These are phyloP conservation scores for Paramormyrops hopkinsi DNA, from an alignment of 2,797 vertebrate species.

Conservation along the genomic window DNA sequence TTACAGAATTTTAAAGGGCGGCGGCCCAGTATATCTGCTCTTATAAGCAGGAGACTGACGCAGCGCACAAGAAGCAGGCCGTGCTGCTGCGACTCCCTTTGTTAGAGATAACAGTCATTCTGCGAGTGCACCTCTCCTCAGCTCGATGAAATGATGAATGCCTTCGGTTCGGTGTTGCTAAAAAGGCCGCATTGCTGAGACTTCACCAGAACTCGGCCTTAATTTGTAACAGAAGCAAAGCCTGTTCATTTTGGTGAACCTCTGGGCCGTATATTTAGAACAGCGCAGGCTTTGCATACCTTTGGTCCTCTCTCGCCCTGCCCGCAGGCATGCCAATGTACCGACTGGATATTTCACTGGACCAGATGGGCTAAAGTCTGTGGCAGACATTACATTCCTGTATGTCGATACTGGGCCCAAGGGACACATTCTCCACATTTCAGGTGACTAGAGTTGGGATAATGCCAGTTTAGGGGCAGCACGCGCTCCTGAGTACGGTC, in stretches of 20 bases:
- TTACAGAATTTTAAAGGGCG: background rate
- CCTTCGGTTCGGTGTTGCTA: conserved; percentile 37
- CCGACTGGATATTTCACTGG: conserved; percentile 33
- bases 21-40: background rate
- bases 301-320: conserved; percentile 59
- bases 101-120: conserved; percentile 1
- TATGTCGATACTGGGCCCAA: background rate
- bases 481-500: background rate
- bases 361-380: conserved; percentile 60
- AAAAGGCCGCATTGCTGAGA: conserved; percentile 30
- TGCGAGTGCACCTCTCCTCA: conserved; percentile 37
- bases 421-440: background rate
- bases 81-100: conserved; percentile 9
- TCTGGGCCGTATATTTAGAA: conserved; percentile 67
- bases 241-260: conserved; percentile 61
- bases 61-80: conserved; percentile 13
- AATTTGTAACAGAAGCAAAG: conserved; percentile 62
- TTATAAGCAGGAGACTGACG: conserved; percentile 1
- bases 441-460: background rate
- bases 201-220: conserved; percentile 37
- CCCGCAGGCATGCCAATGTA: conserved; percentile 55
- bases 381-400: background rate
- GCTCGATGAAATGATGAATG: conserved; percentile 59
- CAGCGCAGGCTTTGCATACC: conserved; percentile 58
- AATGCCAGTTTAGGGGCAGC: background rate